Percentiles rank a stretch among this genome's conserved stretches.
phyloP scores from a whole-genome alignment of 2,888 invertebrate genomes.

The Eilema depressum region DNA sequence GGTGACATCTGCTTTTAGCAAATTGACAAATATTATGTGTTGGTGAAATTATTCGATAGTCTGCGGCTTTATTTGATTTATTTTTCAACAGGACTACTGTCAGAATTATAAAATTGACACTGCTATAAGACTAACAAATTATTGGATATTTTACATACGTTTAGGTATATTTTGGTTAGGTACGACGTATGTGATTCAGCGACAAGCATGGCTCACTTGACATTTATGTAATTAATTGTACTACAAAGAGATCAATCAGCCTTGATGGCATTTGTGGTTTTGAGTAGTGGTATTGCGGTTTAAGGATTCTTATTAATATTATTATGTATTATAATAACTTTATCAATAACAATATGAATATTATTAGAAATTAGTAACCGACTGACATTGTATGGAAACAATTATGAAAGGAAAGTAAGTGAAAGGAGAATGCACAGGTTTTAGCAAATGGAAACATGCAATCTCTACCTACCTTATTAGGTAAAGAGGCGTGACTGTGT shows the following conservation, averaged over 20 bases:
- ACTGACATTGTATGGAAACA: neutral
- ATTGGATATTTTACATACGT: too few relatives aligned
- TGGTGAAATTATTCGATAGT: too few relatives aligned
- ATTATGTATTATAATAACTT: neutral
- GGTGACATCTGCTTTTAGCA: too few relatives aligned
- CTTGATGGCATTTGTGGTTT: constrained; percentile 20
- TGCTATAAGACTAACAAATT: too few relatives aligned
- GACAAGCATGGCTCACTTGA: constrained; percentile 1
- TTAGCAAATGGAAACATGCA: neutral
- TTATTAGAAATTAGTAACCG: neutral
- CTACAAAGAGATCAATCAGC: constrained; percentile 12
- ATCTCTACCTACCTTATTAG: neutral
- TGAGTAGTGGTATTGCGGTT: neutral
- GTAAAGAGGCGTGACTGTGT: too few relatives aligned
- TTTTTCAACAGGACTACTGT: too few relatives aligned
- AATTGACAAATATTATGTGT: too few relatives aligned
- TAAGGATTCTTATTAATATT: constrained; percentile 15
- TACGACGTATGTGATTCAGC: neutral
- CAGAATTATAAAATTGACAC: too few relatives aligned
- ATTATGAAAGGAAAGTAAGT: neutral
- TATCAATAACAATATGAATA: neutral
- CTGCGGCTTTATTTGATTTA: too few relatives aligned
- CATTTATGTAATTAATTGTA: constrained; percentile 13
- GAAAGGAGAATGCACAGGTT: neutral
- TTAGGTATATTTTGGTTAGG: neutral